Evolutionary conservation across 2,888 invertebrate genomes (phyloP), one percentile per base, ranked within the genome.

Genomic region (Tanytarsus gracilentus): DNA sequence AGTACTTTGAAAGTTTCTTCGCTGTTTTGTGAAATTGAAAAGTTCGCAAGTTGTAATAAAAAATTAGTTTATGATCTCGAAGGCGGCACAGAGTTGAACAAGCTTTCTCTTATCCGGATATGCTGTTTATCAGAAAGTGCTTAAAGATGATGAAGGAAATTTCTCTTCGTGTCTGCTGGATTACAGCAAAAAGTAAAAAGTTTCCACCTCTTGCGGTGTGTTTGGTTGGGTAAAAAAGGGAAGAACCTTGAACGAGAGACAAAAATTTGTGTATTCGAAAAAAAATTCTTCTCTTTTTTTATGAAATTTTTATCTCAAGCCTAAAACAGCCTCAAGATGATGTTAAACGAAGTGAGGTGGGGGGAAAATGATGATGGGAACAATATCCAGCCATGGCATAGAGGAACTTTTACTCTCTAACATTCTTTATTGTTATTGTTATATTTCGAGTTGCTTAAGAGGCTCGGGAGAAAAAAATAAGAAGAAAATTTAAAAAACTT

Each of bases 41-140:
- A 44, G 44, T 44, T 44, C 21, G 44, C 44, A 44, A 44, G 44
- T 44, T 23, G 23, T 44, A 44, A 44, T 44, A 18, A 44, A 44
- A 44, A 44, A n/a, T n/a, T 44, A 23, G 44, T 18, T 44, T 44
- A 44, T 44, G 44, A 18, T 23, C 23, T 5, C 23, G 21, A 44
- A 18, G 23, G 44, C n/a, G n/a, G 33, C 23, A 44, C 23, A 18
- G 21, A 3, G 44, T 44, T 7, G 21, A 9, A 36, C 4, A 16
- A 36, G 14, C 11, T 7, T 33, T 33, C 16, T n/a, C 16, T 36
- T 36, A 6, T 36, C 2, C n/a, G n/a, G n/a, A n/a, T n/a, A n/a
- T 14, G 36, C 36, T 36, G 36, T 36, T 2, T 16, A 36, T 36
- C 16, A 44, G 18, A 18, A 5, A 16, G 33, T n/a, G 33, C 33